Base-by-base conservation (phyloP, 1,140 invertebrate species). In the Eufriesea mexicana region DNA sequence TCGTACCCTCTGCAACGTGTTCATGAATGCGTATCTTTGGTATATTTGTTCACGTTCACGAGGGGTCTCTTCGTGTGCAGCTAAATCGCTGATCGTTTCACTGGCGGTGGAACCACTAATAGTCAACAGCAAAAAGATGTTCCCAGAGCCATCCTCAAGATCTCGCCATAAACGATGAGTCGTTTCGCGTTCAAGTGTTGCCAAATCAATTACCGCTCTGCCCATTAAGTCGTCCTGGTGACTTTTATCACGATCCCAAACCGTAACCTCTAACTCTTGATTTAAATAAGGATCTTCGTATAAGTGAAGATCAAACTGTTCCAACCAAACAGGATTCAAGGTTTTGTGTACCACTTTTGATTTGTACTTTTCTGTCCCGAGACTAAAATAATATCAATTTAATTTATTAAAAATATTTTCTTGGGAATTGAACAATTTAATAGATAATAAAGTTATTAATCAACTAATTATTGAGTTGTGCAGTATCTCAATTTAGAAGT, bases 351-450 rank as follows among this genome's bases (percentile, higher is more conserved):
- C 95, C 80, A 98, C 97, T 95, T 99, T 99, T 92, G 98, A 99
- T 95, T 99, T 99, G 95, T 99, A 99, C 94, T 99, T 99, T 95
- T 99, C 99, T 91, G 97, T 98, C 84, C 98, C 98, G 91, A 99
- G 96, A 93, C 98, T 98, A 90, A 51, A 94, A 93, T 45, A 9
- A 16, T 2, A 35, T 35, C 35, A 35, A 35, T 4, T 2, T 35
- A 35, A 35, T 35, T 35, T 35, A 35, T 35, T 35, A 35, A 35
- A 4, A 35, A 35, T 35, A 35, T 4, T 35, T 35, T 35, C 49
- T 51, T 16, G 49, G 14, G 49, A 51, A 51, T 51, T 14, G 12
- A 0, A 25, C 25, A 14, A 59, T n/a, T 59, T 59, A n/a, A 59
- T 59, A 23, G n/a, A 12, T 14, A 7, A 59, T 25, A 10, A 59